Percentiles rank a stretch among this genome's conserved stretches.
Conservation (phyloP, 2,113 vertebrate genomes). For the Calidris pugnax region DNA sequence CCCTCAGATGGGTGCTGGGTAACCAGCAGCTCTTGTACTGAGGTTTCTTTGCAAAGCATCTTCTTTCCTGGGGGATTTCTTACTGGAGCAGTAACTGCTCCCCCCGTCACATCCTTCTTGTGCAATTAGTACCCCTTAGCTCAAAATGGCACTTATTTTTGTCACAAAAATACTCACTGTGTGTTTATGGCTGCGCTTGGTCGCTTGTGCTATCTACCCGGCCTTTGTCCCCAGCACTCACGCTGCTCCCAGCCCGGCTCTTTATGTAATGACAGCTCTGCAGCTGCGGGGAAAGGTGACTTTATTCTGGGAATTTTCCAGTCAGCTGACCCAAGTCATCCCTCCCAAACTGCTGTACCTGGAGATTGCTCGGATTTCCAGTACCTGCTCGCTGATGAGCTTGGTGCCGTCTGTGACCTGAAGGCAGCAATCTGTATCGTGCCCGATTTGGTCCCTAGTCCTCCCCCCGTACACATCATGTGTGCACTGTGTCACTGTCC, state of each 20-base stretch:
- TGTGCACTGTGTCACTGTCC: fast-evolving
- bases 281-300: conserved; percentile 59
- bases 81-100: neutral
- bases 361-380: conserved; percentile 23
- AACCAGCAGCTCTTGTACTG: neutral
- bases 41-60: neutral
- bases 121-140: neutral
- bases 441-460: neutral
- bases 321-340: conserved; percentile 27
- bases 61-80: neutral
- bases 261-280: conserved; percentile 30
- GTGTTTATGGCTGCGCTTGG: neutral
- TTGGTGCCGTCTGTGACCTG: neutral
- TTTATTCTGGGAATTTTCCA: conserved; percentile 65
- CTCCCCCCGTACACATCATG: fast-evolving
- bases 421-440: fast-evolving
- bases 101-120: neutral
- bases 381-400: neutral
- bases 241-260: neutral
- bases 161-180: neutral
- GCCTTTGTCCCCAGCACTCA: neutral
- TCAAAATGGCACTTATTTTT: neutral
- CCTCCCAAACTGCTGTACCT: conserved; percentile 9
- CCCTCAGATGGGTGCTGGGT: neutral
- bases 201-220: neutral